phyloP scores from a whole-genome alignment of 2,113 vertebrate species.

The Panthera leo region DNA sequence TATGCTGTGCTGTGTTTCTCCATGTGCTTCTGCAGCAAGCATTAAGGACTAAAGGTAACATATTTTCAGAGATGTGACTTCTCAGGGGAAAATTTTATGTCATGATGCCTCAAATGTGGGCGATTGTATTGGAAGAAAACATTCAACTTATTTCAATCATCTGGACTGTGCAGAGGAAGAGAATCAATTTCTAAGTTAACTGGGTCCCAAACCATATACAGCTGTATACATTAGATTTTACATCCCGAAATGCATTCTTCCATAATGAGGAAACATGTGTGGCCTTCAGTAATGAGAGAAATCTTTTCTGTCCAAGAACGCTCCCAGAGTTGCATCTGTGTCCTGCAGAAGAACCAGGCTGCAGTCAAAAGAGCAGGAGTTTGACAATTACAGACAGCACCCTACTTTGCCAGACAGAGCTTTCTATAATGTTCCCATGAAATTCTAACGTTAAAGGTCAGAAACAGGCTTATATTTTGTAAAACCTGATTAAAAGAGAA shows the following conservation, averaged over 20 bases:
- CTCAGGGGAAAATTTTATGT: neutral
- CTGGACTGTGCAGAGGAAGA: slow-evolving; percentile 26
- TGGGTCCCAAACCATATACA: neutral
- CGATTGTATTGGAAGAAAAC: neutral
- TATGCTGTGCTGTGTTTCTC: neutral
- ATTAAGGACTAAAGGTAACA: neutral
- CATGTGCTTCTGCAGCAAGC: neutral
- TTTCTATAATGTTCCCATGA: neutral
- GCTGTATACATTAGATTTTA: slow-evolving; percentile 35
- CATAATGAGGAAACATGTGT: slow-evolving; percentile 31
- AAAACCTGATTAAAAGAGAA: neutral
- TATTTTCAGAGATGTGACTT: neutral
- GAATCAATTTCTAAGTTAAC: slow-evolving; percentile 60
- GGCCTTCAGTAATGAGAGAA: neutral
- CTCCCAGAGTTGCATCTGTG: neutral
- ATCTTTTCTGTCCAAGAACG: neutral
- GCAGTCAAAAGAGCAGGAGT: accelerated
- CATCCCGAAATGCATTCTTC: slow-evolving; percentile 2
- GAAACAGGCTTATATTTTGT: neutral
- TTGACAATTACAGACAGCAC: neutral
- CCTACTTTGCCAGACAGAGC: neutral
- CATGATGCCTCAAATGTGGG: neutral
- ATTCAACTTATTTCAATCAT: slow-evolving; percentile 32
- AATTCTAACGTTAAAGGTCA: neutral
- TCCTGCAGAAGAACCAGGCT: neutral